Evolutionary conservation across 2,888 invertebrate species (phyloP), one percentile per base, ranked within the genome.

Genomic region (Calephelis perditalis): DNA sequence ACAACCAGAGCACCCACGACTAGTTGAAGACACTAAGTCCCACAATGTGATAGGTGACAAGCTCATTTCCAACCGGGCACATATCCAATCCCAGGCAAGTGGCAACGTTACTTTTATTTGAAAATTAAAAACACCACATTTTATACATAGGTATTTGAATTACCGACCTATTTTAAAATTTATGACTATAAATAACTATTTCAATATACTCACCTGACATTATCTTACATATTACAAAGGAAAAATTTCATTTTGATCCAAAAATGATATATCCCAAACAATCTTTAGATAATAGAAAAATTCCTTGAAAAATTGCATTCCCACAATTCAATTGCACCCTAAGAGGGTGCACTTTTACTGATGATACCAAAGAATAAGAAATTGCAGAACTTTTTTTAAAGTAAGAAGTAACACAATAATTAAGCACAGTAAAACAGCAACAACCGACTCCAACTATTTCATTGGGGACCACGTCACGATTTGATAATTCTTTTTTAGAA

Each of bases 251-350:
- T 40, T 40, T 8, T 8, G 40, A 7, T 40, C 47, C 47, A 46
- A 56, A 60, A 59, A 60, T 64, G 55, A 61, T 60, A 60, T 46
- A 59, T 60, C 62, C 60, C 61, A 54, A 62, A 60, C 59, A 63
- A 58, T 43, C 47, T 49, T 63, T 65, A 61, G 64, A 63, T 66
- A 67, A 67, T 68, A 66, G 67, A 66, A 68, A 71, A 76, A 79
- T 81, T 78, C 78, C 71, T 71, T 65, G 63, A 73, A 73, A 78
- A 70, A 81, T 81, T 79, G 77, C 76, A 78, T 77, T 72, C 69
- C 70, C 62, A 66, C 73, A 79, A 77, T 79, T 74, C 78, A 79
- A 77, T 78, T 68, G 75, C 68, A 68, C 64, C 60, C 59, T 57
- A n/a, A 26, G 52, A 62, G 64, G 66, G 66, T 59, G 59, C 54